Evolutionary conservation across 1,140 invertebrate genomes (phyloP).

Genomic region (Drosophila pseudoobscura): DNA sequence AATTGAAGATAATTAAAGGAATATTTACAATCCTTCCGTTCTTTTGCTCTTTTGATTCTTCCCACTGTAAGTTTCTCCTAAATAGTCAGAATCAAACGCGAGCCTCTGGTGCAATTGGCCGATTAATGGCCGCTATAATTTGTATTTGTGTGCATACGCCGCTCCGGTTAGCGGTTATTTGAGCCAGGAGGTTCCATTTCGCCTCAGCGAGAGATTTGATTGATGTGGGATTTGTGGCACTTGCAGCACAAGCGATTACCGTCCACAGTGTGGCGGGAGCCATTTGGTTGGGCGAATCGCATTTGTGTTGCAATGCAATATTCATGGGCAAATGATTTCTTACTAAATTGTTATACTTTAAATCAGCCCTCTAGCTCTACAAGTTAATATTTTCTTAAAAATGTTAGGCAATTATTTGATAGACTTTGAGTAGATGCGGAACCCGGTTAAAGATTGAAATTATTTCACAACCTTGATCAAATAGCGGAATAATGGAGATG

Average conservation of each 20-base stretch:
- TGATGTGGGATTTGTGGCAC: slow-evolving; percentile 77
- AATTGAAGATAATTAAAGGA: no score
- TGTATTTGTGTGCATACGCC: slow-evolving; percentile 26
- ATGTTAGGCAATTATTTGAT: slow-evolving; percentile 3
- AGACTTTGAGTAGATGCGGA: not conserved
- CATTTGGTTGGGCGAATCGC: no score
- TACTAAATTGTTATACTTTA: no score
- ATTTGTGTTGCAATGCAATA: not conserved
- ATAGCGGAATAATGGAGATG: slow-evolving; percentile 23
- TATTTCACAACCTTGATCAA: slow-evolving; percentile 20
- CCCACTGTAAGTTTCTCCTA: no score
- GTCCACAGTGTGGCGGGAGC: no score
- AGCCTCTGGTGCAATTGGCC: slow-evolving; percentile 29
- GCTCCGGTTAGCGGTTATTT: slow-evolving; percentile 65
- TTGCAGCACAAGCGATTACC: slow-evolving; percentile 32
- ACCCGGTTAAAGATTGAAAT: no score
- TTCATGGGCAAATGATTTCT: no score
- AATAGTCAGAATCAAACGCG: no score
- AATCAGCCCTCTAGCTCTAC: not conserved
- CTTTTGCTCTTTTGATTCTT: no score
- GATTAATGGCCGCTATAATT: slow-evolving; percentile 58
- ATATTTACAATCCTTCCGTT: no score
- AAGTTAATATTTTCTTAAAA: no score
- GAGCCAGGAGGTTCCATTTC: slow-evolving; percentile 66
- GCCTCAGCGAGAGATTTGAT: slow-evolving; percentile 47